Conservation (phyloP, 2,888 invertebrate species). For the Alitta virens region DNA sequence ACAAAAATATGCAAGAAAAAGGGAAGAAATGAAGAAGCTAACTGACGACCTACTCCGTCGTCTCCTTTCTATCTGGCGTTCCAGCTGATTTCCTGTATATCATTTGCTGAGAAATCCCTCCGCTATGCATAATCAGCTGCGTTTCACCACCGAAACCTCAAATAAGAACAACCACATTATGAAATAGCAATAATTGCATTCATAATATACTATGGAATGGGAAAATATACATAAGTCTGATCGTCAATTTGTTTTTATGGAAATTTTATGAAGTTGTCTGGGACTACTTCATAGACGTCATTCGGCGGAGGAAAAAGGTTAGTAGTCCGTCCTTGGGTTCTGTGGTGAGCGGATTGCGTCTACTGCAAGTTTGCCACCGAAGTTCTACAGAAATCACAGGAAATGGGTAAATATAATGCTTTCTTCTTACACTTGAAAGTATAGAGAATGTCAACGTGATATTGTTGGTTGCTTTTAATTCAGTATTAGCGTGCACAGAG, state of each 20-base stretch:
- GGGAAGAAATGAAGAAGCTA: slow-evolving; percentile 15
- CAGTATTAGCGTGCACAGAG: no score
- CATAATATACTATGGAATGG: no score
- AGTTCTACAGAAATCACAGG: slow-evolving; percentile 14
- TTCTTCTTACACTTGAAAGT: not conserved
- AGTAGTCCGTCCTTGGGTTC: slow-evolving; percentile 19
- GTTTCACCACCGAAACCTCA: no score
- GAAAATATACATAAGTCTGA: not conserved
- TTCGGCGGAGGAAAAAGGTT: not conserved
- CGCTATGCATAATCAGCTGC: not conserved
- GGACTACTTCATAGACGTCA: not conserved
- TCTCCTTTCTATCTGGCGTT: not conserved
- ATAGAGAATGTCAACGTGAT: slow-evolving; percentile 1
- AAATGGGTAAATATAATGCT: slow-evolving; percentile 17
- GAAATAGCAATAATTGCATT: no score
- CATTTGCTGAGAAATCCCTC: not conserved
- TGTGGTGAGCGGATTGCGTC: slow-evolving; percentile 4
- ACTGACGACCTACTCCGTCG: not conserved
- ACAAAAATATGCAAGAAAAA: slow-evolving; percentile 13
- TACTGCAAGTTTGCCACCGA: not conserved
- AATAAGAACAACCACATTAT: no score
- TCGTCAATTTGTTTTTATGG: not conserved
- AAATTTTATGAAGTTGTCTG: not conserved
- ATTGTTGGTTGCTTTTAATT: slow-evolving; percentile 3
- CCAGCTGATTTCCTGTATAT: slow-evolving; percentile 14